Percentiles rank a stretch among this genome's conserved stretches.
Conservation (phyloP, 2,113 vertebrate species). For the Catharus fuscescens region DNA sequence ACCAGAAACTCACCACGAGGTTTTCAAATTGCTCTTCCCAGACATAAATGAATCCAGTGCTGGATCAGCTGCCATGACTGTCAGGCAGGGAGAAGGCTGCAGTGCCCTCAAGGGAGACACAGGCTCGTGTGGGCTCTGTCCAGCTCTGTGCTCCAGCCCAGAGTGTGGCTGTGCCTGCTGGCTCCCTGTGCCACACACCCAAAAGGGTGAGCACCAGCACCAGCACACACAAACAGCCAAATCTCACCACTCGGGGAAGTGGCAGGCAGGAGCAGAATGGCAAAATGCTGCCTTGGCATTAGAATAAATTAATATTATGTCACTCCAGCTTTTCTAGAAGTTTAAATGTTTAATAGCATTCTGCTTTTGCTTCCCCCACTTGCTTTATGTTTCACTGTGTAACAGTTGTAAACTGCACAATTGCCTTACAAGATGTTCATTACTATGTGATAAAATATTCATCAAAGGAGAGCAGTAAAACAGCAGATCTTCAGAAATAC, state of each 20-base stretch:
- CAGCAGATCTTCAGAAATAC: slow-evolving; percentile 32
- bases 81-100: neutral
- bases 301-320: neutral
- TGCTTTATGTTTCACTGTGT: neutral
- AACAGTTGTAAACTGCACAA: neutral
- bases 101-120: neutral
- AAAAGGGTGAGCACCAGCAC: neutral
- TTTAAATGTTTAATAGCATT: neutral
- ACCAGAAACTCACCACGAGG: neutral
- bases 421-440: slow-evolving; percentile 52
- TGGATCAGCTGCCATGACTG: neutral
- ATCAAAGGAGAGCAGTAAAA: slow-evolving; percentile 52
- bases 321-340: neutral
- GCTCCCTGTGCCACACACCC: rapidly evolving
- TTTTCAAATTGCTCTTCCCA: neutral
- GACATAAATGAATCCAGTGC: neutral
- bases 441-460: slow-evolving; percentile 70
- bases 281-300: neutral
- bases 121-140: neutral
- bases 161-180: neutral
- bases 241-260: neutral
- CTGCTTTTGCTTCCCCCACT: neutral
- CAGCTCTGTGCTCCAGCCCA: neutral
- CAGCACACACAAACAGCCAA: neutral
- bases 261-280: neutral